Evolutionary conservation across 2,888 invertebrate genomes (phyloP).

Genomic region (Lathronympha strigana): DNA sequence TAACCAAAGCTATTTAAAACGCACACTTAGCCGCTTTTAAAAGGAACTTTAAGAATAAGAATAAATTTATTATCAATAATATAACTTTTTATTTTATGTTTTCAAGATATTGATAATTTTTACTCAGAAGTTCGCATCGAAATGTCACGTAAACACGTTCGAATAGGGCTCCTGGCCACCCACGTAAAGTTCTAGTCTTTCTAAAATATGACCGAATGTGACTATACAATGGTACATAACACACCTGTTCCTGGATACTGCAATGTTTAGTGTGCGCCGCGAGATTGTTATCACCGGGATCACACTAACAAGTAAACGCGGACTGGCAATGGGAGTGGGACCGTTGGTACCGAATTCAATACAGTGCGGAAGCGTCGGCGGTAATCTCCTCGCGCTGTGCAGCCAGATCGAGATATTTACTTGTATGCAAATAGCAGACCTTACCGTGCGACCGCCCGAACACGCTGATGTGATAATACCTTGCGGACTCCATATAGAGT

Average conservation of each 20-base stretch:
- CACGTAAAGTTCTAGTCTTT: conserved; percentile 42
- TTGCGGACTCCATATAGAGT: conserved; percentile 77
- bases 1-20: no score
- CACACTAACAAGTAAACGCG: conserved; percentile 78
- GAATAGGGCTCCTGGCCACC: no score
- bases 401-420: conserved; percentile 77
- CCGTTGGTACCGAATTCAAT: conserved; percentile 74
- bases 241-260: conserved; percentile 54
- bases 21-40: no score
- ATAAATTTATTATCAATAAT: no score
- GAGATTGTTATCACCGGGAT: conserved; percentile 77
- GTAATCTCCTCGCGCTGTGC: conserved; percentile 71
- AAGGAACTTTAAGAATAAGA: no score
- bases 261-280: conserved; percentile 54
- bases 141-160: no score
- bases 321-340: conserved; percentile 70
- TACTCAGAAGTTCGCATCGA: no score
- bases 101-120: no score
- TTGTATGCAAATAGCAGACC: conserved; percentile 80
- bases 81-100: no score
- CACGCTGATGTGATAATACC: conserved; percentile 81
- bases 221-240: conserved; percentile 46
- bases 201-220: conserved; percentile 41
- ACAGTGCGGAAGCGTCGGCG: conserved; percentile 72
- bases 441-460: conserved; percentile 74